Conservation (phyloP, 53 echinoderm and acorn worm genomes). For the Mesocentrotus franciscanus region DNA sequence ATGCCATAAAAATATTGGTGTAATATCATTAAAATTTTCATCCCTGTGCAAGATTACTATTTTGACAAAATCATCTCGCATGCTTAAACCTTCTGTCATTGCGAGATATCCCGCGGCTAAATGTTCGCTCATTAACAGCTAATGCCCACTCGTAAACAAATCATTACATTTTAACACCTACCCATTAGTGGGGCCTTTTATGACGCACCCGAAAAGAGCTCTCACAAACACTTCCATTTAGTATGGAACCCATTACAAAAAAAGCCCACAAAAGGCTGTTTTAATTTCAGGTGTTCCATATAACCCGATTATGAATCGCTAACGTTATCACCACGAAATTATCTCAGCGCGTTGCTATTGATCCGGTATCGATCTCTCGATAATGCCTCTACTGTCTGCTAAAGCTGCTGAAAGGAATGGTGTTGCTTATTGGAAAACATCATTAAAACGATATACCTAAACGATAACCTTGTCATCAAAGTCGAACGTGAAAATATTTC, state of each 20-base stretch:
- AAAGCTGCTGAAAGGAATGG: not conserved
- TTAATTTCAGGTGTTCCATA: slow-evolving; percentile 18
- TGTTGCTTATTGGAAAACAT: not conserved
- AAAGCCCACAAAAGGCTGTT: slow-evolving; percentile 39
- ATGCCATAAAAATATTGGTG: not conserved
- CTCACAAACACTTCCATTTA: slow-evolving; percentile 9
- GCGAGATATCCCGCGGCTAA: slow-evolving; percentile 31
- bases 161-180: slow-evolving; percentile 69
- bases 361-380: slow-evolving; percentile 44
- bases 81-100: not conserved
- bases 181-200: slow-evolving; percentile 48
- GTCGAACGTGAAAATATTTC: not conserved
- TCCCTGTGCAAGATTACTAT: not conserved
- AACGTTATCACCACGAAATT: slow-evolving; percentile 63
- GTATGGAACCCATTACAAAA: not conserved
- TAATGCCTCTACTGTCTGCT: not conserved
- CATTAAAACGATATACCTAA: slow-evolving; percentile 43
- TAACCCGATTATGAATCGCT: slow-evolving; percentile 53
- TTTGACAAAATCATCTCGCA: not conserved
- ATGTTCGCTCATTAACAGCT: slow-evolving; percentile 42
- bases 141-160: slow-evolving; percentile 64
- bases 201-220: slow-evolving; percentile 44
- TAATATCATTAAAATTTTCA: not conserved
- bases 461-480: not conserved
- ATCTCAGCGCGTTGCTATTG: slow-evolving; percentile 48